Evolutionary conservation across 1,140 invertebrate species (phyloP), one percentile per base, ranked within the genome.

Genomic region (Branchinecta lynchi): DNA sequence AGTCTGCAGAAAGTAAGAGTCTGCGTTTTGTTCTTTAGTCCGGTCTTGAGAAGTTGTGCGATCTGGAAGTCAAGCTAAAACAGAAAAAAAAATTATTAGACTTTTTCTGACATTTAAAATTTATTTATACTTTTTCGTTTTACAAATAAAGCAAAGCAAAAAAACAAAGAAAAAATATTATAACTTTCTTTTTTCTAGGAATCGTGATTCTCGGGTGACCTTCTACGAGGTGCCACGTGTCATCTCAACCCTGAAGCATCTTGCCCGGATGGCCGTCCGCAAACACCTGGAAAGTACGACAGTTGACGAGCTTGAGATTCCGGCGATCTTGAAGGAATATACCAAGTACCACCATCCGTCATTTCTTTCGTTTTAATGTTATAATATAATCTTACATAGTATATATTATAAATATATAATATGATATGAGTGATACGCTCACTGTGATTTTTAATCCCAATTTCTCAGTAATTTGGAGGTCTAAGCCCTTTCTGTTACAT

Each of bases 1-100:
- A 95, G 82, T 71, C 94, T 84, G 74, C 89, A 91, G 21, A 97
- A 79, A 15, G 87, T 88, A 43, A 97, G 78, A 0, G 93, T 96
- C 73, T 96, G 89, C 12, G 85, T 84, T 75, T 91, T 87, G 78
- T 93, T 96, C 76, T 90, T 90, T 65, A 96, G 79, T 0, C 92
- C 92, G 72, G 83, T 85, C 65, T 81, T 80, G 66, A 81, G 82
- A 10, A 93, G 77, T 73, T 85, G 86, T 70, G 86, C 84, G 66
- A 93, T 86, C 77, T 91, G 89, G 73, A 90, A 87, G 74, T 90
- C 85, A 70, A 90, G 81, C 85, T 89, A 78, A 46, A 69, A 65
- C 44, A 45, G 20, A 72, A 69, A 73, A 3, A 20, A 21, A 20
- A 66, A 32, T 32, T 32, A 32, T 32, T 32, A 3, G 2, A 32